These are phyloP conservation scores for Acanthurus tractus DNA, from an alignment of 2,797 vertebrate genomes.

Conservation along the genomic window DNA sequence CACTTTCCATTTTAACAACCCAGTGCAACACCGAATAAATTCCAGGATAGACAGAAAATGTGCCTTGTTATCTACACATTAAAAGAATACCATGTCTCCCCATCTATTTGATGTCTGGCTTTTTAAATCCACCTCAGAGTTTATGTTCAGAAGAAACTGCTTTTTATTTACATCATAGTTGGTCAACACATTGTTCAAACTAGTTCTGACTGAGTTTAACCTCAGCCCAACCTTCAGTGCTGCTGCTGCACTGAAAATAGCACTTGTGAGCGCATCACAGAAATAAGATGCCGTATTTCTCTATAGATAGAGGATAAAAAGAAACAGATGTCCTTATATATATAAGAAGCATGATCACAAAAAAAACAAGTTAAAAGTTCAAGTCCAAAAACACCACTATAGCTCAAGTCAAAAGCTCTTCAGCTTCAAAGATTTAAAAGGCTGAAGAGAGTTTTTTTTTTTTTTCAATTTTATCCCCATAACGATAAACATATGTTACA, in stretches of 20 bases:
- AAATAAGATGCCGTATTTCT: not conserved
- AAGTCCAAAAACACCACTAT: not conserved
- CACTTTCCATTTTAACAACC: too few relatives aligned
- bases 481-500: constrained; percentile 62
- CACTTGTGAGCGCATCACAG: not conserved
- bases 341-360: not conserved
- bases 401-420: constrained; percentile 10
- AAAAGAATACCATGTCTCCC: too few relatives aligned
- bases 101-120: too few relatives aligned
- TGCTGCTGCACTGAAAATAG: not conserved
- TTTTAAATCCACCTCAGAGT: too few relatives aligned
- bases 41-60: too few relatives aligned
- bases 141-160: too few relatives aligned
- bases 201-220: not conserved
- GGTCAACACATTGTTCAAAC: not conserved
- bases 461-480: constrained; percentile 29
- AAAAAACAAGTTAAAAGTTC: not conserved
- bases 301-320: not conserved
- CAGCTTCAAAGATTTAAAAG: constrained; percentile 22
- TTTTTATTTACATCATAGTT: too few relatives aligned
- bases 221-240: not conserved
- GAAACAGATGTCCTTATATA: constrained; percentile 1
- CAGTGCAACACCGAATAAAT: too few relatives aligned
- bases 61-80: too few relatives aligned
- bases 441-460: constrained; percentile 22